Base-by-base conservation (phyloP, 1,140 invertebrate genomes). In the Drosophila burlai region DNA sequence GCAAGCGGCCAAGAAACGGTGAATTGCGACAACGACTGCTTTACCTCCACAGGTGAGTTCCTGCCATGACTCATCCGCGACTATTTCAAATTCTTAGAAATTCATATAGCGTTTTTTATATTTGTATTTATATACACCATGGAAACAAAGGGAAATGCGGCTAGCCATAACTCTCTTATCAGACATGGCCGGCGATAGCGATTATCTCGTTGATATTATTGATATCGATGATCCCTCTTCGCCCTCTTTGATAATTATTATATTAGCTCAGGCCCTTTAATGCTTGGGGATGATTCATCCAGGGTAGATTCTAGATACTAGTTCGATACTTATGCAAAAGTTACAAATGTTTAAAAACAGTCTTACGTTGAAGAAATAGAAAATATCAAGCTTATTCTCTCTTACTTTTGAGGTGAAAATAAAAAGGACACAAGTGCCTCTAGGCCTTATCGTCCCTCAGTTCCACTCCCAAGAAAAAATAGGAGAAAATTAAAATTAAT, bases 41-140 rank as follows among this genome's bases (percentile, higher is more conserved):
- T 15, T 10, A 77, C 73, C 16, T 18, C 24, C 10, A 34, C 42
- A 43, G 50, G 75, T 77, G 26, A 55, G 75, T 68, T 24, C 29
- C 36, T 24, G 16, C 31, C 29, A 46, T 77, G 75, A 77, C 63
- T 76, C 72, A 75, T 63, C 7, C 11, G 3, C 26, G 57, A 74
- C 47, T 52, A 74, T 75, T 59, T 69, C 10, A 36, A 21, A 38
- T 54, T 54, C 47, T 67, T 54, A 69, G 67, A 63, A 5, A 9
- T 50, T 40, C 9, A 36, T 3, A 8, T 21, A 36, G 26, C 6
- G 8, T 2, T 26, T 10, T 55, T 16, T 38, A 18, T 7, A 18
- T 5, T 5, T 16, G 42, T 3, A 43, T n/a, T 13, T 13, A 13
- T 18, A 38, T 24, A 9, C 18, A 52, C 18, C 18, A 18, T 21